Evolutionary conservation across 2,113 vertebrate species (phyloP).

Genomic region (Nothoprocta perdicaria): DNA sequence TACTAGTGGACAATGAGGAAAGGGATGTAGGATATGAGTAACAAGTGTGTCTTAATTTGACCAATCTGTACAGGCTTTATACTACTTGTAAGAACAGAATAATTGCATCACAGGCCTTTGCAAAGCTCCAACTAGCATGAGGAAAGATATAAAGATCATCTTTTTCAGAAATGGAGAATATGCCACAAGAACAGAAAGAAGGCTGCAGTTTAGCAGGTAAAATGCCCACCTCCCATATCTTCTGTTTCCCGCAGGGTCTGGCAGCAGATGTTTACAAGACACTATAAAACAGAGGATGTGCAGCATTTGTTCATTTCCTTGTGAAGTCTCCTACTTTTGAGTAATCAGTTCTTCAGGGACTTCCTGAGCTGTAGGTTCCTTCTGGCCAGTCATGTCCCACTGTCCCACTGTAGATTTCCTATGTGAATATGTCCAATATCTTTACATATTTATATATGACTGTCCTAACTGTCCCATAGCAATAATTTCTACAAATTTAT

Average conservation of each 20-base stretch:
- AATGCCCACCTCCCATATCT: background rate
- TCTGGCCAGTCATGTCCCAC: background rate
- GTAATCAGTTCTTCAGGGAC: background rate
- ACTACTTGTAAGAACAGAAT: background rate
- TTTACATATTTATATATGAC: background rate
- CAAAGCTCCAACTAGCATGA: background rate
- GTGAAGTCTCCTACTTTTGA: background rate
- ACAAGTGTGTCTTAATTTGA: background rate
- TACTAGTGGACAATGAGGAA: background rate
- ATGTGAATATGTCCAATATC: background rate
- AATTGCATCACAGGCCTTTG: background rate
- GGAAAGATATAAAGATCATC: background rate
- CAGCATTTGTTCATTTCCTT: slow-evolving; percentile 30
- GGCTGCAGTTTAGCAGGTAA: background rate
- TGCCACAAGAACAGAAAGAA: background rate
- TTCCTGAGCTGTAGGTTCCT: slow-evolving; percentile 23
- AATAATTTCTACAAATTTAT: background rate
- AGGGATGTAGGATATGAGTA: background rate
- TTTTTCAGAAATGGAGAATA: background rate
- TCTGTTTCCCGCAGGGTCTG: background rate
- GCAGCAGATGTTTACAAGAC: background rate
- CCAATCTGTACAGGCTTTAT: background rate
- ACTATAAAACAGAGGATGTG: slow-evolving; percentile 1
- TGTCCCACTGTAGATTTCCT: background rate
- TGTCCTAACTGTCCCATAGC: background rate